phyloP scores from a whole-genome alignment of 2,888 invertebrate species.

The Acanthopleura granulata region DNA sequence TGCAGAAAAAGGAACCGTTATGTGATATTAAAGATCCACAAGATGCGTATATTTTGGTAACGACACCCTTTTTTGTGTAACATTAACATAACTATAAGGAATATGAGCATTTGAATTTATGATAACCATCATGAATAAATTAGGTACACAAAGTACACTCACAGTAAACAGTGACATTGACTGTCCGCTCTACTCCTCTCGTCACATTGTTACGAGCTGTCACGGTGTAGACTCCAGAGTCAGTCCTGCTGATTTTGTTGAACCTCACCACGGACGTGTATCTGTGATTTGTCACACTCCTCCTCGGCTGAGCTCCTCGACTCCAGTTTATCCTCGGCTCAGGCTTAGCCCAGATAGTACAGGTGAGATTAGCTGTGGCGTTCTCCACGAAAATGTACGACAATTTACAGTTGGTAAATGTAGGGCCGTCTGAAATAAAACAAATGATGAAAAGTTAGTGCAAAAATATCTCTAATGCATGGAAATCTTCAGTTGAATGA shows the following conservation, averaged over 20 bases:
- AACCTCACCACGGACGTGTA: neutral
- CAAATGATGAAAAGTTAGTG: too few species aligned
- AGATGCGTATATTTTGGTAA: too few species aligned
- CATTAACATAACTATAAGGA: too few species aligned
- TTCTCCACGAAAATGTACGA: constrained; percentile 4
- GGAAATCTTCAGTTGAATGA: too few species aligned
- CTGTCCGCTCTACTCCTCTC: neutral
- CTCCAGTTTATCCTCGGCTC: neutral
- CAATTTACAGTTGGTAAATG: neutral
- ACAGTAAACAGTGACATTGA: neutral
- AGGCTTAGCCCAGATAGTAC: constrained; percentile 1
- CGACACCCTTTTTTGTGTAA: too few species aligned
- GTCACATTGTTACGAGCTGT: neutral
- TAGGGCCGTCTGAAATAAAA: too few species aligned
- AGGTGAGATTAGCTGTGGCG: neutral
- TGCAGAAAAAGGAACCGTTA: too few species aligned
- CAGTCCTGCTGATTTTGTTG: neutral
- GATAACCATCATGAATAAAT: neutral
- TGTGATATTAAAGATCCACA: too few species aligned
- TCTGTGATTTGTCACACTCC: neutral
- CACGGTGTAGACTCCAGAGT: constrained; percentile 2
- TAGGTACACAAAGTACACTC: neutral
- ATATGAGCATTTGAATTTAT: too few species aligned
- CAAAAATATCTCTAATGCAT: too few species aligned
- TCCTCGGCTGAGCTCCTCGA: neutral